phyloP scores from a whole-genome alignment of 2,888 invertebrate species.

The Agrochola lychnidis region DNA sequence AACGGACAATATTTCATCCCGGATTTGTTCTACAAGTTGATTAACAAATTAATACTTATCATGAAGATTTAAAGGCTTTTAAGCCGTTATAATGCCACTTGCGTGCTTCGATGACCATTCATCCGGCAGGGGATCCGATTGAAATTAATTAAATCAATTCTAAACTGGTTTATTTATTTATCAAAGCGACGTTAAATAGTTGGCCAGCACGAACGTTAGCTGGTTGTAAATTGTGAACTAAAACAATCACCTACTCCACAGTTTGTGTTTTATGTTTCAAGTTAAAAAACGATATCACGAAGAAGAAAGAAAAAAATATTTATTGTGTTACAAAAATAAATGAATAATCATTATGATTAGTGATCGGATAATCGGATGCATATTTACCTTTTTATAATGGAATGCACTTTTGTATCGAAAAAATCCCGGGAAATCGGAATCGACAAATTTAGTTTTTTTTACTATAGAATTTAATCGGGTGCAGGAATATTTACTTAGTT shows the following conservation, averaged over 20 bases:
- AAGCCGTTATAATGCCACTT: constrained; percentile 51
- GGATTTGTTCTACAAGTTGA: constrained; percentile 38
- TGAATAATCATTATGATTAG: too few relatives aligned
- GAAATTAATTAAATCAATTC: constrained; percentile 55
- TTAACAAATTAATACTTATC: constrained; percentile 53
- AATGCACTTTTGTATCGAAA: too few relatives aligned
- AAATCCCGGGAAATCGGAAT: too few relatives aligned
- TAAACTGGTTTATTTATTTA: constrained; percentile 52
- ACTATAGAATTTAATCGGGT: too few relatives aligned
- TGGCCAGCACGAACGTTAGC: constrained; percentile 18
- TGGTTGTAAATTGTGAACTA: constrained; percentile 7
- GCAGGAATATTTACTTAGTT: too few relatives aligned
- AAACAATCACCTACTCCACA: not conserved
- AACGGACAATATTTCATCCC: constrained; percentile 26
- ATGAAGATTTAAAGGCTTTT: constrained; percentile 51
- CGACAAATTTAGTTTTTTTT: too few relatives aligned
- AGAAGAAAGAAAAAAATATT: too few relatives aligned
- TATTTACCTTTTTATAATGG: too few relatives aligned
- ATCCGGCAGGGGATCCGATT: constrained; percentile 5
- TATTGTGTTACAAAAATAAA: too few relatives aligned
- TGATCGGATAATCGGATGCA: too few relatives aligned
- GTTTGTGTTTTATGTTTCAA: constrained; percentile 2
- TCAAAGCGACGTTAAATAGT: constrained; percentile 31
- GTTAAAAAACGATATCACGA: not conserved
- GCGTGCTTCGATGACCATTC: constrained; percentile 54